These are phyloP conservation scores for Myripristis jacobus DNA, from an alignment of 2,797 vertebrate genomes.

Conservation along the genomic window DNA sequence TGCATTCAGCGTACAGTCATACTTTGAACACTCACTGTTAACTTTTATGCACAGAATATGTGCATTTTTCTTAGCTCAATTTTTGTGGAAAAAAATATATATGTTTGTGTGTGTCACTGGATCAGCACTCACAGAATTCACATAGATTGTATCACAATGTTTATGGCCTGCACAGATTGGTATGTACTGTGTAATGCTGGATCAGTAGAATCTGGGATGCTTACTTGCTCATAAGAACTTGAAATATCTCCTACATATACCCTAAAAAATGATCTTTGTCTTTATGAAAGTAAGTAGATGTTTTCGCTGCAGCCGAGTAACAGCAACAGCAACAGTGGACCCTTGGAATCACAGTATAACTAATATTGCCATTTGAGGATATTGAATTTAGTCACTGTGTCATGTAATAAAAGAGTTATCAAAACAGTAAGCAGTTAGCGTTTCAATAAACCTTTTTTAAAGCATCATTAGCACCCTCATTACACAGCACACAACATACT, in stretches of 20 bases:
- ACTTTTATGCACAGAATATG: too few relatives aligned
- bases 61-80: too few relatives aligned
- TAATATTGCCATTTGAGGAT: slow-evolving; percentile 36
- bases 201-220: not conserved
- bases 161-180: too few relatives aligned
- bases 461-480: slow-evolving; percentile 63
- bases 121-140: too few relatives aligned
- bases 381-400: slow-evolving; percentile 32
- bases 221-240: not conserved
- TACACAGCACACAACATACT: slow-evolving; percentile 43
- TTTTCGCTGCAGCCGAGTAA: too few relatives aligned
- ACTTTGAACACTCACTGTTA: too few relatives aligned
- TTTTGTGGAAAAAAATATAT: too few relatives aligned
- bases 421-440: slow-evolving; percentile 13
- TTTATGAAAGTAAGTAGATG: too few relatives aligned
- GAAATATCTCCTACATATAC: not conserved
- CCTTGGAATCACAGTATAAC: slow-evolving; percentile 24
- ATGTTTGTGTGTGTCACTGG: too few relatives aligned
- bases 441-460: slow-evolving; percentile 59
- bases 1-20: too few relatives aligned
- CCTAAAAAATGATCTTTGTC: not conserved
- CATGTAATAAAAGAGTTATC: slow-evolving; percentile 41
- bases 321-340: not conserved
- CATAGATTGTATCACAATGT: too few relatives aligned
- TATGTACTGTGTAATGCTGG: too few relatives aligned